These are phyloP conservation scores for Pangasius krempfi DNA, from an alignment of 2,797 vertebrate species.

Conservation along the genomic window DNA sequence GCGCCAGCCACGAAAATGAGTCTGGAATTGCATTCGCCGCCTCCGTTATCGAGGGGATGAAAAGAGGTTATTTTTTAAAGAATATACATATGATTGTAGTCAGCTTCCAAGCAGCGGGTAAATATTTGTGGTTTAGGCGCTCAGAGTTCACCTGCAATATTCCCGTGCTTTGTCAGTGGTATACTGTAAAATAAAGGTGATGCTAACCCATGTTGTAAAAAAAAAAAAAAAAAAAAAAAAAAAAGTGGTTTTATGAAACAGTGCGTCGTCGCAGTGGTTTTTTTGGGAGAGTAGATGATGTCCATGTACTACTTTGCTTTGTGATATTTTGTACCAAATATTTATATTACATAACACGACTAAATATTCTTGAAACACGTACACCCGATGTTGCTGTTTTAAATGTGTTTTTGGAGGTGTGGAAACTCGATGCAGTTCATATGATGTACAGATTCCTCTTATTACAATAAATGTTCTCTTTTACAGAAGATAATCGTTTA, in stretches of 20 bases:
- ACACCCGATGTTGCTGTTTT: slow-evolving; percentile 65
- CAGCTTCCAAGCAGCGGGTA: slow-evolving; percentile 38
- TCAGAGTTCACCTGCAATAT: slow-evolving; percentile 45
- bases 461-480: slow-evolving; percentile 75
- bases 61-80: slow-evolving; percentile 44
- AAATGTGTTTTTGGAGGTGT: slow-evolving; percentile 68
- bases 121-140: slow-evolving; percentile 55
- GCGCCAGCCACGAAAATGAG: slow-evolving; percentile 55
- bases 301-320: slow-evolving; percentile 76
- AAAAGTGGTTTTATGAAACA: slow-evolving; percentile 63
- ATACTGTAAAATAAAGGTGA: slow-evolving; percentile 45
- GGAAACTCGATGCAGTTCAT: slow-evolving; percentile 63
- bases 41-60: slow-evolving; percentile 48
- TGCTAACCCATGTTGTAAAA: slow-evolving; percentile 46
- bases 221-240: slow-evolving; percentile 24
- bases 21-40: slow-evolving; percentile 55
- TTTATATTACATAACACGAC: slow-evolving; percentile 83
- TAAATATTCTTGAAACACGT: slow-evolving; percentile 59
- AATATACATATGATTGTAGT: slow-evolving; percentile 50
- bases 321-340: slow-evolving; percentile 90
- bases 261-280: slow-evolving; percentile 65
- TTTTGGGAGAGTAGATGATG: slow-evolving; percentile 55
- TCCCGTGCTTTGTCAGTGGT: slow-evolving; percentile 50
- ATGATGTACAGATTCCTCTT: slow-evolving; percentile 71
- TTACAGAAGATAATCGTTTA: slow-evolving; percentile 62